Evolutionary conservation across 2,888 invertebrate species (phyloP), one percentile per base, ranked within the genome.

Genomic region (Nineta flava): DNA sequence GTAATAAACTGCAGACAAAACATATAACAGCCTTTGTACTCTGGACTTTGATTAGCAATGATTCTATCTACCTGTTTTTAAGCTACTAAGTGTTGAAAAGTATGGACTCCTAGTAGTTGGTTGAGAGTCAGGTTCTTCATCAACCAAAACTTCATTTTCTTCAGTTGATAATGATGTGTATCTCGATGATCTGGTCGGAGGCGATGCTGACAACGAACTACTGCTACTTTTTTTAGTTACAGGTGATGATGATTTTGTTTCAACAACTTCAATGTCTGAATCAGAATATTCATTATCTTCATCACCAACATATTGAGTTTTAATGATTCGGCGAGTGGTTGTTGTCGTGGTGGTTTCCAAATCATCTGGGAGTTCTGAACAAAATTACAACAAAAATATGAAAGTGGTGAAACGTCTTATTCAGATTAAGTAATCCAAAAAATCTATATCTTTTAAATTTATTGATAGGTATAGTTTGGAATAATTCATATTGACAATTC

Each of bases 201-300:
- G 26, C 4, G 26, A 26, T 26, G 26, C 2, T 26, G 26, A 26
- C 7, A 5, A 2, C 19, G 26, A 26, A 26, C 26, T 26, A 26
- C 26, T 26, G 26, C 5, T 5, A 38, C 15, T 12, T 38, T 13
- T 13, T 38, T n/a, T 38, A 5, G 6, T 38, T 6, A n/a, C 9
- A 7, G 38, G 38, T 1, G n/a, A 13, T 38, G 68, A 57, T 0
- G 65, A 65, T 58, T 70, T 70, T 55, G 68, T 70, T 10, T 72
- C 72, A 12, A 59, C 62, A 47, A 64, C 57, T 52, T 78, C 78
- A 1, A 79, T 73, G 59, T 83, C 82, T 19, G 81, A 81, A 60
- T 83, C 82, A 0, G 81, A 82, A 7, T 81, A 81, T 1, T 81
- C 81, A 59, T 82, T 82, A 55, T 78, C 73, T 46, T 78, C 81